phyloP scores from a whole-genome alignment of 2,113 vertebrate genomes.

The Penelope pileata region DNA sequence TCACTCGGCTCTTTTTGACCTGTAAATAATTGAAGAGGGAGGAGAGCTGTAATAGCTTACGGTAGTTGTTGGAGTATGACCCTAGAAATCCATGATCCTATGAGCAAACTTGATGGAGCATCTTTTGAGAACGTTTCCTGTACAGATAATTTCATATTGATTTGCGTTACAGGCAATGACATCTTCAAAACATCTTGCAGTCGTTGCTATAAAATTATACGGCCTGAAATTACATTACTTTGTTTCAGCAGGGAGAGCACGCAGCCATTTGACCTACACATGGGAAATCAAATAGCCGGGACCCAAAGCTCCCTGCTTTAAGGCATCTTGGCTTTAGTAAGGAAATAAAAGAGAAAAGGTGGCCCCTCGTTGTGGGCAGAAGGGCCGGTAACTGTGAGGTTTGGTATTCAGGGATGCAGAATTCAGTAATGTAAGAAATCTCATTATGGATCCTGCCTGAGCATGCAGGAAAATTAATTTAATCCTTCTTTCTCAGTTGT shows the following conservation, averaged over 20 bases:
- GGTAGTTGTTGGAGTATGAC: conserved; percentile 75
- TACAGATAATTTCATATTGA: conserved; percentile 84
- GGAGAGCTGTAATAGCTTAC: conserved; percentile 73
- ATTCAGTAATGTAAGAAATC: background rate
- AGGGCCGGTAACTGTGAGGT: background rate
- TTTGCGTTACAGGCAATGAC: conserved; percentile 78
- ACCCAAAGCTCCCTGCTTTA: conserved; percentile 59
- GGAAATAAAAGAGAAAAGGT: conserved; percentile 23
- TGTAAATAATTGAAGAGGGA: conserved; percentile 82
- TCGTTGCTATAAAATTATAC: conserved; percentile 74
- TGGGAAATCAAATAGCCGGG: conserved; percentile 45
- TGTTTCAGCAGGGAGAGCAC: conserved; percentile 66
- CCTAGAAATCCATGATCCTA: conserved; percentile 49
- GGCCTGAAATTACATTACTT: conserved; percentile 73
- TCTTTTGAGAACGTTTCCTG: conserved; percentile 83
- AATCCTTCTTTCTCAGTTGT: background rate
- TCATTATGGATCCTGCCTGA: background rate
- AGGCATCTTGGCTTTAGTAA: background rate
- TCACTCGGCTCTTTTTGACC: conserved; percentile 67
- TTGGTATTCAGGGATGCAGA: background rate
- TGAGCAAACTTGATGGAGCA: conserved; percentile 76
- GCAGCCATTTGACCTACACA: conserved; percentile 69
- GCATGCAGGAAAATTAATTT: background rate
- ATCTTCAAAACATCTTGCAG: conserved; percentile 76
- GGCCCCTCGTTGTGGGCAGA: background rate